Conservation (phyloP, 2,888 invertebrate species). For the Zele albiditarsus region DNA sequence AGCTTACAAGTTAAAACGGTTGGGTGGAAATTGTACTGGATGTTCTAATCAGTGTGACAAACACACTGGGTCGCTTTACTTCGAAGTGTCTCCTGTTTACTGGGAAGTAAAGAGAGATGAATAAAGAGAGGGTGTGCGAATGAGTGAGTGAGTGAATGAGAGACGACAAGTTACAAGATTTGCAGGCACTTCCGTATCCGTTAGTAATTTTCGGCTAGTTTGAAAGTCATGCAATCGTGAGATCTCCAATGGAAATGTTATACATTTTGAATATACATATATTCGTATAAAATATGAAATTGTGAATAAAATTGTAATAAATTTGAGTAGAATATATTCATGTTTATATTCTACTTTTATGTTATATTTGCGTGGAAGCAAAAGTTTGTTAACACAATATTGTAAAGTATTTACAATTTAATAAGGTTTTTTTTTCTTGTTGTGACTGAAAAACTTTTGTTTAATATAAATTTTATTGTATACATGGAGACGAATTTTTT, state of each 20-base stretch:
- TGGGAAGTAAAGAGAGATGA: too few relatives aligned
- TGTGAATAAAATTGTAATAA: too few relatives aligned
- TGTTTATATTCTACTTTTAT: too few relatives aligned
- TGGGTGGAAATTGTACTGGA: conserved; percentile 26
- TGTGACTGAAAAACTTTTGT: too few relatives aligned
- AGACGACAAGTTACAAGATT: conserved; percentile 21
- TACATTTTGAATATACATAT: too few relatives aligned
- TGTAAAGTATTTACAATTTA: conserved; percentile 11
- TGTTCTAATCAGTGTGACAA: conserved; percentile 32
- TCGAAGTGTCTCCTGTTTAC: conserved; percentile 1
- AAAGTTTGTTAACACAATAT: conserved; percentile 26
- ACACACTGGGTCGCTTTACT: conserved; percentile 13
- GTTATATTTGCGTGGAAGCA: neutral
- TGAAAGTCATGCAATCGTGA: conserved; percentile 9
- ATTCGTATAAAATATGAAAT: too few relatives aligned
- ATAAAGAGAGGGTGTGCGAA: neutral
- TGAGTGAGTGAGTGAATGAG: neutral
- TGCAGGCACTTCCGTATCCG: conserved; percentile 24
- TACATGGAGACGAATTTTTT: too few relatives aligned
- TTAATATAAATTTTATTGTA: too few relatives aligned
- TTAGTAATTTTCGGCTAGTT: conserved; percentile 22
- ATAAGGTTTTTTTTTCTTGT: too few relatives aligned
- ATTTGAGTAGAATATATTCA: too few relatives aligned
- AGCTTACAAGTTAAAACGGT: conserved; percentile 34
- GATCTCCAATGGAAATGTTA: too few relatives aligned